Conservation (phyloP, 2,113 vertebrate genomes). For the Brachyhypopomus occidentalis region DNA sequence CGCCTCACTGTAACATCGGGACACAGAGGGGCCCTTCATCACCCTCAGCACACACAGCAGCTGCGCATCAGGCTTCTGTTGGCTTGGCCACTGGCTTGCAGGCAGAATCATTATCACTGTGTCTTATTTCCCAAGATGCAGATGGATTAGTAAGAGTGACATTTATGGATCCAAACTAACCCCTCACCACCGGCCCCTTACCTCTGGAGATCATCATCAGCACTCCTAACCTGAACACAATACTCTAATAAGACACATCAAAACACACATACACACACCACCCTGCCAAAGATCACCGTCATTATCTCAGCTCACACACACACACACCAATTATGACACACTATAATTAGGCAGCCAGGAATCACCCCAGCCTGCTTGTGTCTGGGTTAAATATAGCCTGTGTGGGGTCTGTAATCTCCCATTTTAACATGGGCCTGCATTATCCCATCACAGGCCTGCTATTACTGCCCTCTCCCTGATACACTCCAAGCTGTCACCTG, state of each 20-base stretch:
- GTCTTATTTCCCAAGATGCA: too few species aligned
- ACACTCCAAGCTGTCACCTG: neutral
- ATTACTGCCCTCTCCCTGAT: neutral
- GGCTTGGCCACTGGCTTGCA: too few species aligned
- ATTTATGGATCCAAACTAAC: too few species aligned
- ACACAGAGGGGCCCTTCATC: too few species aligned
- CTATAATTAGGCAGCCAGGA: constrained; percentile 1
- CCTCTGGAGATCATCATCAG: neutral
- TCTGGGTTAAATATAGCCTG: constrained; percentile 39
- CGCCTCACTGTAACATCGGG: too few species aligned
- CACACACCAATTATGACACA: constrained; percentile 38
- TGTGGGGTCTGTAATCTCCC: constrained; percentile 49
- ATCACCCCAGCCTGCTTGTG: constrained; percentile 12
- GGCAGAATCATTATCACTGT: too few species aligned
- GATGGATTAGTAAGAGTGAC: too few species aligned
- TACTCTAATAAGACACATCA: constrained; percentile 23
- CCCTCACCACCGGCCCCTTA: neutral
- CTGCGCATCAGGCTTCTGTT: too few species aligned
- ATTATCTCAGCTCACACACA: constrained; percentile 22
- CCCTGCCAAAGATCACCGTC: constrained; percentile 36
- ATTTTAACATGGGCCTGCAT: constrained; percentile 31
- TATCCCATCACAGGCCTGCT: constrained; percentile 2
- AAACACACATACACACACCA: constrained; percentile 5
- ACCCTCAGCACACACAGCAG: too few species aligned
- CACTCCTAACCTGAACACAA: neutral